A percentile compares a stretch with the other conserved stretches of the same genome.
phyloP scores from a whole-genome alignment of 2,888 invertebrate species.

The Macrosiphum euphorbiae region DNA sequence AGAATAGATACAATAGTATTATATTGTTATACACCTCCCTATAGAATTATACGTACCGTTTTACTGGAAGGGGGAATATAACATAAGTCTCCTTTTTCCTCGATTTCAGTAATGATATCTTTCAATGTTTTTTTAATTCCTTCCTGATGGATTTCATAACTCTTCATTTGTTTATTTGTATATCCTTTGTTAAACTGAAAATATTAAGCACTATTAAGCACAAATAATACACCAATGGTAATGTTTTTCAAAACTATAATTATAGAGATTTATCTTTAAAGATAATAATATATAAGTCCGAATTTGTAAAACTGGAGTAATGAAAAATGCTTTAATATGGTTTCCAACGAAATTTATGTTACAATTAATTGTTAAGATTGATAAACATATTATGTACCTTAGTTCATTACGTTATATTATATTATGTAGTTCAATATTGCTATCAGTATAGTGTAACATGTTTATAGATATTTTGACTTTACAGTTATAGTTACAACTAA shows the following conservation, averaged over 20 bases:
- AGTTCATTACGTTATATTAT: too few species aligned
- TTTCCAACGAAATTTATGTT: not conserved
- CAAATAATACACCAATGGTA: not conserved
- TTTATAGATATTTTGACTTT: too few species aligned
- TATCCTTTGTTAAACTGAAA: slow-evolving; percentile 27
- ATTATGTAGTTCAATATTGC: not conserved
- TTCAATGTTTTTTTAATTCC: slow-evolving; percentile 70
- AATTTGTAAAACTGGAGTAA: not conserved
- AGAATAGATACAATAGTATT: not conserved
- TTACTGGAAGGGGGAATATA: not conserved
- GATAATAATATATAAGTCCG: not conserved
- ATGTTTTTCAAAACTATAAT: not conserved
- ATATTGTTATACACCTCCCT: not conserved
- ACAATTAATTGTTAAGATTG: not conserved
- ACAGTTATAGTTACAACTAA: too few species aligned
- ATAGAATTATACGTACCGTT: not conserved
- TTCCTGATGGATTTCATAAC: slow-evolving; percentile 69
- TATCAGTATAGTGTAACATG: too few species aligned
- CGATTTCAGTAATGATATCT: slow-evolving; percentile 70
- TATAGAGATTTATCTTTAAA: not conserved
- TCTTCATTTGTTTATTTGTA: slow-evolving; percentile 47
- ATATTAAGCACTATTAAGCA: too few species aligned
- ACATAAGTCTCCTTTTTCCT: slow-evolving; percentile 67
- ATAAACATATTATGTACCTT: not conserved
- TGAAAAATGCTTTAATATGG: not conserved